Conservation (phyloP, 2,113 vertebrate genomes). For the Capreolus pygargus region DNA sequence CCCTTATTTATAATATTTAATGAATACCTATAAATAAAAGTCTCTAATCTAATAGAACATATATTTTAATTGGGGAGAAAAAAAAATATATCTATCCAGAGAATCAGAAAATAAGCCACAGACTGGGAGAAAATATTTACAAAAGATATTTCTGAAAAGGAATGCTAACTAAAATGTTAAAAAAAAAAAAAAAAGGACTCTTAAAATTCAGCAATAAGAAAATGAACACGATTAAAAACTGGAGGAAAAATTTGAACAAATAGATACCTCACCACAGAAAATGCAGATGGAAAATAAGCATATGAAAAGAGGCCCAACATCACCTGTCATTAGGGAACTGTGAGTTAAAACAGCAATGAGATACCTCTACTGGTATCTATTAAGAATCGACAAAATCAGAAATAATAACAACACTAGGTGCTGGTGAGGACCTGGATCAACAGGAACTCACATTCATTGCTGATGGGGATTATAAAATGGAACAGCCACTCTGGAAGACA, state of each 20-base stretch:
- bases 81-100: neutral
- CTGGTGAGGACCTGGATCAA: neutral
- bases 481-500: neutral
- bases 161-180: neutral
- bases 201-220: neutral
- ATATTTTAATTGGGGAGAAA: neutral
- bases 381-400: neutral
- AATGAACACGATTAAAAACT: neutral
- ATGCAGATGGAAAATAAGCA: neutral
- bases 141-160: neutral
- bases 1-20: neutral
- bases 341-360: neutral
- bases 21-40: neutral
- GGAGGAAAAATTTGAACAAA: neutral
- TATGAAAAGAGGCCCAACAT: neutral
- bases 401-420: neutral
- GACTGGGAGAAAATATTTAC: neutral
- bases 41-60: neutral
- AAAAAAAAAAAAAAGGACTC: constrained; percentile 15
- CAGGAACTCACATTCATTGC: neutral
- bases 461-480: neutral
- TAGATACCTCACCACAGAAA: neutral
- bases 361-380: neutral
- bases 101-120: neutral
- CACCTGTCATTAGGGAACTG: neutral